These are phyloP conservation scores for Cryptus viduatorius DNA, from an alignment of 2,888 invertebrate species.

Conservation along the genomic window DNA sequence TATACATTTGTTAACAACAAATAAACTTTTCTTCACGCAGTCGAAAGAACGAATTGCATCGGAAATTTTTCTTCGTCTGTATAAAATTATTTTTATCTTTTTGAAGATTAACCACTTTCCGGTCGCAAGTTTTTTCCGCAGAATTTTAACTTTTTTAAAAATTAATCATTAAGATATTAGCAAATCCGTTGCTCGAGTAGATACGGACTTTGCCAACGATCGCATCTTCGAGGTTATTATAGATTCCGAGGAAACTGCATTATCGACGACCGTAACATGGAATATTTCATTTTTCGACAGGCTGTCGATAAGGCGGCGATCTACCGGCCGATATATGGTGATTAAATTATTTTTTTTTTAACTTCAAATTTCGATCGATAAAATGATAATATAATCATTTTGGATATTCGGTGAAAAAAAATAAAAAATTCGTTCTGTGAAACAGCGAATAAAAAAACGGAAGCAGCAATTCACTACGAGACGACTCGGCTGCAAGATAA, in stretches of 20 bases:
- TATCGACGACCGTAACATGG: slow-evolving; percentile 7
- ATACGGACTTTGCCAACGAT: slow-evolving; percentile 40
- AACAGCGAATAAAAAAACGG: background rate
- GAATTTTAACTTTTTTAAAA: background rate
- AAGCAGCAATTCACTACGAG: slow-evolving; percentile 26
- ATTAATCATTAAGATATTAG: background rate
- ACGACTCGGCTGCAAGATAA: slow-evolving; percentile 4
- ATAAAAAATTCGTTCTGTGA: background rate
- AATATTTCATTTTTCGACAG: background rate
- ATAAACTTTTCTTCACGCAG: too few relatives aligned
- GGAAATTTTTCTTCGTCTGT: too few relatives aligned
- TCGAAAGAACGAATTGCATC: too few relatives aligned
- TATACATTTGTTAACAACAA: too few relatives aligned
- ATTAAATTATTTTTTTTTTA: too few relatives aligned
- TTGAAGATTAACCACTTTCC: too few relatives aligned
- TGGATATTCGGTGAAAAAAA: background rate
- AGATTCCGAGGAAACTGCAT: slow-evolving; percentile 20
- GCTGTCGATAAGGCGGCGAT: slow-evolving; percentile 32
- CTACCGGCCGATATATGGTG: background rate
- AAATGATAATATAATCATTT: background rate
- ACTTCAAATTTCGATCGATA: too few relatives aligned
- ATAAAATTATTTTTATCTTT: too few relatives aligned
- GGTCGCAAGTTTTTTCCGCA: background rate
- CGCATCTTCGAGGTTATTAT: background rate
- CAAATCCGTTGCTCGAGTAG: slow-evolving; percentile 9